phyloP scores from a whole-genome alignment of 2,888 invertebrate genomes.

The Ctena decussata region DNA sequence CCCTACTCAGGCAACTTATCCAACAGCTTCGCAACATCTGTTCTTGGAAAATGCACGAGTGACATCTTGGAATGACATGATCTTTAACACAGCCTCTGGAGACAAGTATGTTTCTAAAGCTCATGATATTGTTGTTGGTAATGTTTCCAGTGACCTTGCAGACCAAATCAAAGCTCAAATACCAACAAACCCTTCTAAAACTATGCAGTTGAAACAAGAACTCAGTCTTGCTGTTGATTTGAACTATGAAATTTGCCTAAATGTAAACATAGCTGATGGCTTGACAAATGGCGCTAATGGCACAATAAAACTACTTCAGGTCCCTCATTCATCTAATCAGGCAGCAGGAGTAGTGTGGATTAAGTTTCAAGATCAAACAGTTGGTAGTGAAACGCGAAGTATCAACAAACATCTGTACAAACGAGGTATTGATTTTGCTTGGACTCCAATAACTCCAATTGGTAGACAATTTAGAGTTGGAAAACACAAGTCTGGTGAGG shows the following conservation, averaged over 20 bases:
- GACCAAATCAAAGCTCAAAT: too few species aligned
- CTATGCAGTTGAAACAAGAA: neutral
- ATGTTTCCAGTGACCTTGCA: too few species aligned
- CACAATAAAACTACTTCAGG: slow-evolving; percentile 7
- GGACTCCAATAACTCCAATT: slow-evolving; percentile 36
- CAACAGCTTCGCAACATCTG: too few species aligned
- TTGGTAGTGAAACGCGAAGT: neutral
- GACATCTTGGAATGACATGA: too few species aligned
- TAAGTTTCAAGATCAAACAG: slow-evolving; percentile 8
- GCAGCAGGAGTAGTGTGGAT: neutral
- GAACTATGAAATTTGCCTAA: slow-evolving; percentile 31
- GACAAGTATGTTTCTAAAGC: neutral
- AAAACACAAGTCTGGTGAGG: neutral
- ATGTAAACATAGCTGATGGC: slow-evolving; percentile 53
- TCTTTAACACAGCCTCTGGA: too few species aligned
- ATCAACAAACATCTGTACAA: slow-evolving; percentile 19
- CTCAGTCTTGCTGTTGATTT: slow-evolving; percentile 23
- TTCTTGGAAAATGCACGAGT: too few species aligned
- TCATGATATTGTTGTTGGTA: too few species aligned
- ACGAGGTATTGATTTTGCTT: neutral
- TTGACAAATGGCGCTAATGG: slow-evolving; percentile 43
- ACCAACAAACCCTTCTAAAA: too few species aligned
- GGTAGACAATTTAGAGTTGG: slow-evolving; percentile 33
- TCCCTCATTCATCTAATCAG: neutral
- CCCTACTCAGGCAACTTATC: too few species aligned